Base-by-base conservation (phyloP, 1,140 invertebrate genomes). In the Phenacoccus solenopsis region DNA sequence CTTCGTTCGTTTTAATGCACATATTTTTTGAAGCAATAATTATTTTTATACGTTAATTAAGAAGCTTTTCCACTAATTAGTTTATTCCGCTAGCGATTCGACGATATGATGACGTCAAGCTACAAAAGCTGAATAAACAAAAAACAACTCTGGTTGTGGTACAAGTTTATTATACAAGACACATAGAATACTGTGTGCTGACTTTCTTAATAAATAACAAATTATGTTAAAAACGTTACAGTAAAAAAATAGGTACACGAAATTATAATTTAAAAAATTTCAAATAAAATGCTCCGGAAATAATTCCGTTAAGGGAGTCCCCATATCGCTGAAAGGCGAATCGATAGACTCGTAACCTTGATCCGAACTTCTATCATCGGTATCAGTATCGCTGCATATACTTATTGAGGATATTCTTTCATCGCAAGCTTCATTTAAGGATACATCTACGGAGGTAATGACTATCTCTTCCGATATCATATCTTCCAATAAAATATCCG, bases 321-420 rank as follows among this genome's bases (percentile, higher is more conserved):
- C 72, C 20, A 16, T 59, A 59, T 25, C 59, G 57, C 70, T 74
- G 1, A 64, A 28, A 13, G 74, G 74, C 13, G 74, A 75, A 61
- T 73, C 73, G 24, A 72, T 28, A 3, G 74, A 75, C 49, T 75
- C 74, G 38, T 75, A 75, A 38, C 74, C 74, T 12, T 71, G 59
- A 35, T 75, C 74, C 16, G 74, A 74, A 70, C 57, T 70, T 1
- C 69, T 25, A 56, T 22, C 67, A 16, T 71, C 67, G 21, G 35
- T 27, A 59, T 70, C 59, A 4, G 9, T 64, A 24, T 64, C 59
- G 25, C 59, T 64, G 25, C 59, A 64, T 4, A 64, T 27, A 27
- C 59, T 64, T 49, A 16, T 49, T 3, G 38, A 2, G 5, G 38
- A 9, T 5, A 49, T 5, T 64, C 20, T 27, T 27, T 64, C 59